Base-by-base conservation (phyloP, 2,888 invertebrate species). In the Xylophagus ater region DNA sequence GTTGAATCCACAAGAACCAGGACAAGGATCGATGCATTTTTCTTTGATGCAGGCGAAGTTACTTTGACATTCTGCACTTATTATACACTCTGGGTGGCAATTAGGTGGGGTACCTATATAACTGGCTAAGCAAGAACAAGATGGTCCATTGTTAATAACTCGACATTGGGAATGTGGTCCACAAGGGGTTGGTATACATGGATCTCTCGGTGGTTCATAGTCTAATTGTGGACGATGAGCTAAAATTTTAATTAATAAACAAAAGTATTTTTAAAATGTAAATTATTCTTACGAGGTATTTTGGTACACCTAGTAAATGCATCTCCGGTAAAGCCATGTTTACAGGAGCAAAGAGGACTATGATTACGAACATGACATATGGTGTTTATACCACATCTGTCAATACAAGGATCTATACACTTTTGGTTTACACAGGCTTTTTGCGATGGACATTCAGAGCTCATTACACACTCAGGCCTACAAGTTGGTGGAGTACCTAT, bases 291-390 rank as follows among this genome's bases (percentile, higher is more conserved):
- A n/a, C n/a, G n/a, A n/a, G n/a, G n/a, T n/a, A n/a, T n/a, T n/a
- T n/a, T n/a, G n/a, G n/a, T n/a, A 50, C 77, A 80, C 53, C 72
- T 67, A 33, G 71, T 65, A 53, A 78, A 78, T 34, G 78, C 77
- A 66, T 80, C 78, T 44, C 81, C 81, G 2, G 76, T 70, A 51
- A 69, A 74, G 9, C 71, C 70, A 6, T 61, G 60, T 34, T 73
- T 70, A 54, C 84, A 84, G 30, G 70, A 72, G 53, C 85, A 85
- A 49, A 78, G 75, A 7, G 84, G 81, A 52, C 74, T 73, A 53
- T 85, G 84, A 52, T 81, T 81, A 4, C 80, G 74, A n/a, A 82
- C 81, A 63, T 76, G 75, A 54, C 85, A 85, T 40, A 75, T 68
- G 6, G 84, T 77, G 55, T 75, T 76, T 34, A 73, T 67, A 10